Conservation (phyloP, 2,113 vertebrate genomes). For the Salvelinus alpinus region DNA sequence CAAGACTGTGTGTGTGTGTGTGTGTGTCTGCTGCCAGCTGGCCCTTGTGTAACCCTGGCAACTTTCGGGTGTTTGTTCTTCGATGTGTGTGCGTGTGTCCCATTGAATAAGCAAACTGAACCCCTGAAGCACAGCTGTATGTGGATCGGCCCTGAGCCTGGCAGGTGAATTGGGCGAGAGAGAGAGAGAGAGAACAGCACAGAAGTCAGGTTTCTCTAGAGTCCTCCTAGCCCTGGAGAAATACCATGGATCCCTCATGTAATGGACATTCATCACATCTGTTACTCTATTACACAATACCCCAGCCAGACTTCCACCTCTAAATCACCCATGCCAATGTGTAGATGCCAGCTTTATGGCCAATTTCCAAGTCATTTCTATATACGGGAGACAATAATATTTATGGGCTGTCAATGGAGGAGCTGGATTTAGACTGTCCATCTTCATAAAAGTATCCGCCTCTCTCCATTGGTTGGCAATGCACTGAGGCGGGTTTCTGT, state of each 20-base stretch:
- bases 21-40: conserved; percentile 53
- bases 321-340: conserved; percentile 55
- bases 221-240: neutral
- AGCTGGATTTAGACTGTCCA: conserved; percentile 60
- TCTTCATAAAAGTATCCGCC: conserved; percentile 65
- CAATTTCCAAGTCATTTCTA: conserved; percentile 64
- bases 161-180: conserved; percentile 24
- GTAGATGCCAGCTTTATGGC: conserved; percentile 49
- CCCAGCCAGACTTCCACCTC: conserved; percentile 36
- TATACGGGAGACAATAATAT: conserved; percentile 63
- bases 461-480: conserved; percentile 26
- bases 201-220: neutral
- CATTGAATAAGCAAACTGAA: conserved; percentile 60
- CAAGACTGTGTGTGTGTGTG: conserved; percentile 8
- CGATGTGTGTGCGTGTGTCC: conserved; percentile 19
- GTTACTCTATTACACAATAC: conserved; percentile 51
- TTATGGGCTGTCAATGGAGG: conserved; percentile 61
- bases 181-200: neutral
- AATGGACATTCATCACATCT: conserved; percentile 66
- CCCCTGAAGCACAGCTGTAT: conserved; percentile 67
- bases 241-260: conserved; percentile 41
- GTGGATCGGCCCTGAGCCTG: conserved; percentile 54
- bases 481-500: conserved; percentile 21
- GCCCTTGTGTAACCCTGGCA: conserved; percentile 53
- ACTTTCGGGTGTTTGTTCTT: conserved; percentile 22